Base-by-base conservation (phyloP, 2,797 vertebrate species). In the Fringilla coelebs region DNA sequence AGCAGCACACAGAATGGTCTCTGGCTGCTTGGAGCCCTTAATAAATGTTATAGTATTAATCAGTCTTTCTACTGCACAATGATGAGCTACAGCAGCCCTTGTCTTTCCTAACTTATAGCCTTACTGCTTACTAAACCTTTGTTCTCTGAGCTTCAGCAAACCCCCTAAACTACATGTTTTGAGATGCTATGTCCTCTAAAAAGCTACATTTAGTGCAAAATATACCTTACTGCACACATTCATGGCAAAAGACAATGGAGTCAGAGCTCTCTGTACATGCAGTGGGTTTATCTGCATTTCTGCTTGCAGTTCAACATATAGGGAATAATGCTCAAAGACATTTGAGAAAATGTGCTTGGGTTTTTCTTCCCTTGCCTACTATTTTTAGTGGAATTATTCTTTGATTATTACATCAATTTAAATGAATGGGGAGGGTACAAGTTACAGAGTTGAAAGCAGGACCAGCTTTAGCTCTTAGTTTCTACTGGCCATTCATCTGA, bases 401-500 rank as follows among this genome's bases (percentile, higher is more conserved):
- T 89, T 45, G 10, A 7, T 58, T 81, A 81, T 60, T 72, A 28
- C 24, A 20, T 77, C 25, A 14, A 68, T 78, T 84, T 73, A 70
- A 82, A 82, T 41, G 41, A 75, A 68, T n/a, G 70, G 15, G 4
- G 21, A 43, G 12, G 15, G 24, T 45, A 77, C 28, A 65, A 40
- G 11, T 83, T 72, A 49, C 29, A 34, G 43, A 58, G 22, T 32
- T 75, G 70, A 81, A 91, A 93, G 76, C 54, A 84, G 26, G 55
- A 81, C 58, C 66, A 38, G 43, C 55, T 85, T 85, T 88, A 94
- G 20, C 45, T 81, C 68, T 28, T 4, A 0, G 0, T 63, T 85
- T 61, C 51, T 91, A 88, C 82, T 94, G 70, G 29, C 73, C 62
- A 94, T 94, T 95, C 88, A 86, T 91, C 90, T 93, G 85, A 90